A percentile compares a stretch with the other conserved stretches of the same genome.
phyloP scores from a whole-genome alignment of 2,113 vertebrate species.

The Polypterus senegalus region DNA sequence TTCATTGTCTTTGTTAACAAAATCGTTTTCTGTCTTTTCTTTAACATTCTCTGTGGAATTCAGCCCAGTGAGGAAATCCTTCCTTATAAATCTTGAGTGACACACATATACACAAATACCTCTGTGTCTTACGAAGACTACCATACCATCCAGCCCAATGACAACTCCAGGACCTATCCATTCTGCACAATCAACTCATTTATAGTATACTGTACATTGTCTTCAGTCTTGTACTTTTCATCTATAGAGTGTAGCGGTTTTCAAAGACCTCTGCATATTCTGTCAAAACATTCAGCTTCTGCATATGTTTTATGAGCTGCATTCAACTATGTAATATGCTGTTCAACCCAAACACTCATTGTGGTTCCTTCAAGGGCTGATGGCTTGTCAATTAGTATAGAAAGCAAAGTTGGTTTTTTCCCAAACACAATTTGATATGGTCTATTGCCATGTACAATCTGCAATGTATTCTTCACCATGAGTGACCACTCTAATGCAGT shows the following conservation, averaged over 20 bases:
- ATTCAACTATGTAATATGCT: constrained; percentile 17
- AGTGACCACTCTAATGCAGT: constrained; percentile 20
- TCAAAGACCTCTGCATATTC: not conserved
- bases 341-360: constrained; percentile 3
- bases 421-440: constrained; percentile 23
- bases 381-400: constrained; percentile 12
- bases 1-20: too few species aligned
- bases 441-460: constrained; percentile 21
- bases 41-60: too few species aligned
- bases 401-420: constrained; percentile 23
- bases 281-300: constrained; percentile 19
- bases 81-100: not conserved
- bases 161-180: constrained; percentile 21
- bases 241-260: not conserved
- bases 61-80: too few species aligned
- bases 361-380: constrained; percentile 15
- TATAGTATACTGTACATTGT: constrained; percentile 17
- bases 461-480: constrained; percentile 24
- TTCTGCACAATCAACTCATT: constrained; percentile 7
- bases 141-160: constrained; percentile 21
- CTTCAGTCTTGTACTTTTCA: constrained; percentile 15
- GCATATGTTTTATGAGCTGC: constrained; percentile 16
- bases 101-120: constrained; percentile 8
- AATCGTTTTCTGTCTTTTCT: too few species aligned
- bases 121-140: constrained; percentile 17